Evolutionary conservation across 2,797 vertebrate genomes (phyloP), one percentile per base, ranked within the genome.

Genomic region (Hozukius guyotensis): DNA sequence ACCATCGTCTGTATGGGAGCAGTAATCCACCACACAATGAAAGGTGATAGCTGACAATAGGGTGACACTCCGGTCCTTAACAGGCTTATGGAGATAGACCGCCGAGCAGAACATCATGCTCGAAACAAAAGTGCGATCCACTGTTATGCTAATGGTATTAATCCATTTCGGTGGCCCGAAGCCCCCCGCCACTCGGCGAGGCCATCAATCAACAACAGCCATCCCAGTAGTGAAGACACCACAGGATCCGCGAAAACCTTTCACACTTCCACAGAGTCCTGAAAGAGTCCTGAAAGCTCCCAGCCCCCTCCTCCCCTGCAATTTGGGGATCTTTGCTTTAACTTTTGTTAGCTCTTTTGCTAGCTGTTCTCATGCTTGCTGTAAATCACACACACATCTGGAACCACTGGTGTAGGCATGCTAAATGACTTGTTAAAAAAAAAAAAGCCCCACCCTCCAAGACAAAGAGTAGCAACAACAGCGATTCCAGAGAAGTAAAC

Each of bases 101-200:
- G 14, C 13, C 11, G 88, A 78, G 84, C 67, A 84, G 87, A 90
- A 85, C 81, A 89, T 92, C 75, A 85, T 63, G 42, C 83, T 65
- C 22, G 5, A 86, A 85, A 93, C 91, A 93, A 93, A 90, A 82
- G 85, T 88, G 81, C 6, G 5, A 73, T 55, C 85, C 88, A 87
- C 82, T 94, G 88, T 94, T 89, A 94, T 95, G 93, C 87, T 89
- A 94, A 95, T 94, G 53, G 4, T 6, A 71, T 89, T 89, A 92
- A 93, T 93, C 91, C 84, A 80, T 87, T 86, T 78, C 57, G 76
- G 83, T 79, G 69, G 75, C 75, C 70, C 18, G 2, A 59, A 62
- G 65, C 61, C 83, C 80, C 87, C 87, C 90, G 16, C 81, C 32
- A 38, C 84, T 82, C 79, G 27, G 75, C 68, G 12, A 65, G 76